These are phyloP conservation scores for Xiphorhynchus elegans DNA, from an alignment of 2,113 vertebrate species.

Conservation along the genomic window DNA sequence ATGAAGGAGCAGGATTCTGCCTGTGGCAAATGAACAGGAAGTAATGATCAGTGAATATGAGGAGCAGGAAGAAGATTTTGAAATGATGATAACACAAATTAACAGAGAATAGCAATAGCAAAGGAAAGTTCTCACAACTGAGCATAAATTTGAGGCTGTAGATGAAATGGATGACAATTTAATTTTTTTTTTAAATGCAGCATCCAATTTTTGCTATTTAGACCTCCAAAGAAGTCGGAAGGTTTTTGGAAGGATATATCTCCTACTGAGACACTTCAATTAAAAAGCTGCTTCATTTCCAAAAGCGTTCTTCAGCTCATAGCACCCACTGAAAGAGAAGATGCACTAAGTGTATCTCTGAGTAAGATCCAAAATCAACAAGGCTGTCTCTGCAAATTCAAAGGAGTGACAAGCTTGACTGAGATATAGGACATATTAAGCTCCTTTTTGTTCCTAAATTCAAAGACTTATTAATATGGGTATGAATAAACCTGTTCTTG, in stretches of 20 bases:
- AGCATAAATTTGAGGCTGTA: neutral
- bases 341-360: neutral
- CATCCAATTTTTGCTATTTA: neutral
- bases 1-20: neutral
- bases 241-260: neutral
- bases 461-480: neutral
- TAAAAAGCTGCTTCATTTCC: conserved; percentile 5
- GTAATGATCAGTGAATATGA: neutral
- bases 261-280: neutral
- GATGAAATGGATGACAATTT: neutral
- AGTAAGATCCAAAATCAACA: neutral
- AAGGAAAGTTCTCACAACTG: neutral
- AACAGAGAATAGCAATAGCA: neutral
- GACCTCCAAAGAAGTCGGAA: neutral
- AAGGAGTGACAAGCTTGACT: neutral
- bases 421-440: neutral
- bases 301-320: neutral
- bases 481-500: neutral
- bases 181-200: neutral
- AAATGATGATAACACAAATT: neutral
- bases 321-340: neutral
- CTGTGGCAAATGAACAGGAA: neutral
- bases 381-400: neutral
- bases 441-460: neutral
- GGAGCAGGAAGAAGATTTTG: neutral